Evolutionary conservation across 2,113 vertebrate genomes (phyloP), one percentile per base, ranked within the genome.

Genomic region (Phyllostomus hastatus): DNA sequence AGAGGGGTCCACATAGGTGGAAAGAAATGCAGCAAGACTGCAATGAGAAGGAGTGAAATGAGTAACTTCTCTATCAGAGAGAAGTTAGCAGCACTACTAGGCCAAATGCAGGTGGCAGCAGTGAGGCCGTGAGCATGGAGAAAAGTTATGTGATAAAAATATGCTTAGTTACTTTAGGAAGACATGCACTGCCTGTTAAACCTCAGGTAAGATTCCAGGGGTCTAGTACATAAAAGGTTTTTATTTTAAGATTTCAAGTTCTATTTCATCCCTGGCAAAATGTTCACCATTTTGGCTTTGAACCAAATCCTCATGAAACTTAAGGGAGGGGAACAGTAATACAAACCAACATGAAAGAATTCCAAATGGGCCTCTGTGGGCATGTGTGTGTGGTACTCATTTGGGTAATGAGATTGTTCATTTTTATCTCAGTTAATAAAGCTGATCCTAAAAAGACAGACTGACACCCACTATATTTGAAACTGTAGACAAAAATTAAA

Each of bases 401-500:
- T 28, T 26, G 81, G 24, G 48, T 24, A n/a, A 4, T 73, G 38
- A 85, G 33, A 46, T 38, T 33, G n/a, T n/a, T 50, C 50, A 57
- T 85, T 81, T 59, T 59, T 28, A 54, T 24, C 41, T 84, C 31
- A 43, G 19, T 41, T 57, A 31, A 41, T 35, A 88, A 75, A 70
- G 83, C 8, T 5, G 7, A 38, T 35, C 2, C 14, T 16, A 66
- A 90, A 88, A 75, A 95, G 43, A 73, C 78, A 76, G 66, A 38
- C 38, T 28, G 19, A 35, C 7, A 50, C 4, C 28, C 12, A 35
- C 7, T 50, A 0, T 41, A 24, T 72, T 24, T 35, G 59, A 66
- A 94, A 94, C 41, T 46, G 19, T 4, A 31, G 28, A 28, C 31
- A 72, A 94, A 94, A 86, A 84, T 35, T 33, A 38, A 76, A 91